phyloP scores from a whole-genome alignment of 1,140 invertebrate genomes.

The Tribolium castaneum region DNA sequence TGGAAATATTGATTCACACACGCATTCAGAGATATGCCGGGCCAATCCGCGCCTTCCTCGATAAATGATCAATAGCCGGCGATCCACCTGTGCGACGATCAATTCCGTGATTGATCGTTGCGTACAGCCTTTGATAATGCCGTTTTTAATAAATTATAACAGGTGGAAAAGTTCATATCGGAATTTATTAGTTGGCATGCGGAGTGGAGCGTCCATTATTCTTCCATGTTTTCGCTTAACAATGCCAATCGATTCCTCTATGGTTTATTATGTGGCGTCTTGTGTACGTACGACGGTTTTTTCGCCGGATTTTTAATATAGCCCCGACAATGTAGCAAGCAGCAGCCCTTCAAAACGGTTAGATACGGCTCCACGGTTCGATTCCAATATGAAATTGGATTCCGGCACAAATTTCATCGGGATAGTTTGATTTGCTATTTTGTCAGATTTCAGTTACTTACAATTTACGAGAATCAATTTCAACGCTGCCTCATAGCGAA shows the following conservation, averaged over 20 bases:
- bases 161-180: conserved; percentile 32
- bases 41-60: conserved; percentile 37
- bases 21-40: conserved; percentile 47
- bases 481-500: conserved; percentile 45
- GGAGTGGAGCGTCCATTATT: conserved; percentile 5
- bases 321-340: not conserved
- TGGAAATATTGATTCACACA: conserved; percentile 52
- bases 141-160: conserved; percentile 33
- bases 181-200: conserved; percentile 22
- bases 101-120: conserved; percentile 16
- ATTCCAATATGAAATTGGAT: conserved; percentile 54
- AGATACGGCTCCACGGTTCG: conserved; percentile 37
- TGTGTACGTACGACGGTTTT: not conserved
- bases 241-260: conserved; percentile 19
- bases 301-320: conserved; percentile 5
- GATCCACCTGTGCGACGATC: conserved; percentile 13
- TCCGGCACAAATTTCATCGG: conserved; percentile 48
- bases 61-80: conserved; percentile 32
- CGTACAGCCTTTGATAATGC: conserved; percentile 22
- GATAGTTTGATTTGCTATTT: conserved; percentile 56
- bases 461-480: conserved; percentile 58
- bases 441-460: conserved; percentile 54
- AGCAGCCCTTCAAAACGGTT: conserved; percentile 10
- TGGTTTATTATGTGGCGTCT: conserved; percentile 10
- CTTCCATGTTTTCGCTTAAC: conserved; percentile 9